Conservation (phyloP, 2,113 vertebrate species). For the Tragelaphus scriptus region DNA sequence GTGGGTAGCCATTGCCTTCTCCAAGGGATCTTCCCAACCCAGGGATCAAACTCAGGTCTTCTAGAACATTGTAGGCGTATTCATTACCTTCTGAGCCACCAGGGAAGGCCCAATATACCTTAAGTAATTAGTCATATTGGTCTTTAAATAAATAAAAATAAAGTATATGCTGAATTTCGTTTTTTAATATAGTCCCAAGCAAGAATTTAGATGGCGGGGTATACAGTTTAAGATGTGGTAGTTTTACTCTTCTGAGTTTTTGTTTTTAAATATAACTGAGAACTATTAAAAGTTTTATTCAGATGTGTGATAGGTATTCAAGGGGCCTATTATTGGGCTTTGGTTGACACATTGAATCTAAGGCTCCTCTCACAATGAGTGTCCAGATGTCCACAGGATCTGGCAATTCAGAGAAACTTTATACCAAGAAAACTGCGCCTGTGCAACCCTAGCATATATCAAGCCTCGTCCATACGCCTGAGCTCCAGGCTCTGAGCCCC, state of each 20-base stretch:
- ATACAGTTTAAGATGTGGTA: neutral
- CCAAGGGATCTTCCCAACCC: neutral
- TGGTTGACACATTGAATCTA: neutral
- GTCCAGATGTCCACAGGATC: neutral
- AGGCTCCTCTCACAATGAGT: neutral
- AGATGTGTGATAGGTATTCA: neutral
- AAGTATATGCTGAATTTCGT: constrained; percentile 1
- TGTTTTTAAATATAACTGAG: neutral
- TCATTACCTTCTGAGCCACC: neutral
- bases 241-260: constrained; percentile 1
- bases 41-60: neutral
- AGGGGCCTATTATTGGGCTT: neutral
- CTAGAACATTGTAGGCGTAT: neutral
- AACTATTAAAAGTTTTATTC: neutral
- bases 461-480: neutral
- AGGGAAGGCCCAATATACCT: neutral
- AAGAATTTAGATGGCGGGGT: neutral
- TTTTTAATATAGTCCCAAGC: neutral
- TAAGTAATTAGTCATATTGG: neutral
- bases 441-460: neutral
- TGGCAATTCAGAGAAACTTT: neutral
- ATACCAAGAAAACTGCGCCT: neutral
- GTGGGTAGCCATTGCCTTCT: neutral
- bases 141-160: neutral
- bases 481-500: neutral